A percentile compares a stretch with the other conserved stretches of the same genome.
Conservation (phyloP, 2,797 vertebrate species). For the Aplochiton taeniatus region DNA sequence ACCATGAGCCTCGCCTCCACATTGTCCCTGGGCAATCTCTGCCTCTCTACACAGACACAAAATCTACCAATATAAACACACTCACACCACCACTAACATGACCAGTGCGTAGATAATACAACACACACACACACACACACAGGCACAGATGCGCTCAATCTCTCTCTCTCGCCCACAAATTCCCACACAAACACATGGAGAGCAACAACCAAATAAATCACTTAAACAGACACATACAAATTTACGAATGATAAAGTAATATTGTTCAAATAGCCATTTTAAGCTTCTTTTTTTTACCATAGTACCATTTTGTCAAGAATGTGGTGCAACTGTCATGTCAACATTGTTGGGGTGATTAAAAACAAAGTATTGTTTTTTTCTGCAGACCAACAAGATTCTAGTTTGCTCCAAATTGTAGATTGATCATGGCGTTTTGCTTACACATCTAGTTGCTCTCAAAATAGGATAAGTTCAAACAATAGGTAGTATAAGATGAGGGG, state of each 20-base stretch:
- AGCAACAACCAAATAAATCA: slow-evolving; percentile 53
- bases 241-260: slow-evolving; percentile 76
- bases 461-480: too few species aligned
- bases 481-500: too few species aligned
- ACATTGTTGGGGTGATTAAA: too few species aligned
- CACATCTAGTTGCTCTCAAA: too few species aligned
- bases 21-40: not conserved
- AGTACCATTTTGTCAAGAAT: slow-evolving; percentile 7
- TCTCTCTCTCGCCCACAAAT: too few species aligned
- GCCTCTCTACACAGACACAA: not conserved
- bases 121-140: slow-evolving; percentile 6
- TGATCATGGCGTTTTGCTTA: too few species aligned
- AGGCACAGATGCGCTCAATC: not conserved
- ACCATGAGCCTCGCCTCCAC: not conserved
- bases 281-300: slow-evolving; percentile 43
- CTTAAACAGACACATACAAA: slow-evolving; percentile 53
- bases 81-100: not conserved
- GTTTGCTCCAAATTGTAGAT: too few species aligned
- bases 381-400: too few species aligned
- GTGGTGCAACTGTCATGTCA: not conserved
- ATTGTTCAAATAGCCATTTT: slow-evolving; percentile 72
- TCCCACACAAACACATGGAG: slow-evolving; percentile 39
- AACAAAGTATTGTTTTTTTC: too few species aligned
- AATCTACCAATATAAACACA: slow-evolving; percentile 10
- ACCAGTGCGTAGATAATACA: not conserved